Evolutionary conservation across 1,140 invertebrate species (phyloP).

Genomic region (Drosophila fuyamai): DNA sequence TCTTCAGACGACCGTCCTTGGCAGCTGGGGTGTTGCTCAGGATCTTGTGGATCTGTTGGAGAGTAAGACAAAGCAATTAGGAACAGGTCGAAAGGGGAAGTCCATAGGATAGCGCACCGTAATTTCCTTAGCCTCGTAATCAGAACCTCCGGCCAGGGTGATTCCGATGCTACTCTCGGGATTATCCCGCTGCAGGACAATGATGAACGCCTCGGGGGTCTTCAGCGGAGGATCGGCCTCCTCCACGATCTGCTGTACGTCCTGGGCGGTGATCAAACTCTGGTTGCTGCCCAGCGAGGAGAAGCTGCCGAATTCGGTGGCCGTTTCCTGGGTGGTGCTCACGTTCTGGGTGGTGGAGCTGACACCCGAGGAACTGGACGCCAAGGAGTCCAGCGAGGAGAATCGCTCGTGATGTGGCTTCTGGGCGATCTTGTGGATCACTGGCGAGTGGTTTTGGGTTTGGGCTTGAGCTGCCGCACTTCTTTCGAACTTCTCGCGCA

Average conservation of each 20-base stretch:
- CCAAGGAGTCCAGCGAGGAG: constrained; percentile 81
- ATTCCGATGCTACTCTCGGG: constrained; percentile 92
- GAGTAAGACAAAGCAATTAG: neutral
- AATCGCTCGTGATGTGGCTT: constrained; percentile 82
- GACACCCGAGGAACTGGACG: constrained; percentile 82
- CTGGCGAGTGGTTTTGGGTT: constrained; percentile 27
- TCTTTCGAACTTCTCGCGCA: constrained; percentile 81
- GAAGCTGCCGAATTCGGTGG: constrained; percentile 83
- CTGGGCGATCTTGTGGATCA: constrained; percentile 27
- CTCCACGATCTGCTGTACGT: constrained; percentile 84
- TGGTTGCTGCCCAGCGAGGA: constrained; percentile 84
- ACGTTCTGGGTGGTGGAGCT: constrained; percentile 80
- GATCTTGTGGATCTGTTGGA: constrained; percentile 92
- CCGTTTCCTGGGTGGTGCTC: constrained; percentile 79
- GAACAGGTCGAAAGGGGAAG: neutral
- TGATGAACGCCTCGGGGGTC: constrained; percentile 82
- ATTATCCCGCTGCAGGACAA: constrained; percentile 83
- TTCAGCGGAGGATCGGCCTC: constrained; percentile 83
- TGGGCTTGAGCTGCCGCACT: constrained; percentile 48
- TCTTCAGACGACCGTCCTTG: constrained; percentile 92
- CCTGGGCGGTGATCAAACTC: constrained; percentile 83
- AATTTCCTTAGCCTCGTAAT: constrained; percentile 96
- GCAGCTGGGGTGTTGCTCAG: constrained; percentile 93
- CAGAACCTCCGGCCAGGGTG: constrained; percentile 93
- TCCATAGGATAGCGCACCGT: constrained; percentile 87